These are phyloP conservation scores for Parascotia fuliginaria DNA, from an alignment of 2,888 invertebrate genomes.

Conservation along the genomic window DNA sequence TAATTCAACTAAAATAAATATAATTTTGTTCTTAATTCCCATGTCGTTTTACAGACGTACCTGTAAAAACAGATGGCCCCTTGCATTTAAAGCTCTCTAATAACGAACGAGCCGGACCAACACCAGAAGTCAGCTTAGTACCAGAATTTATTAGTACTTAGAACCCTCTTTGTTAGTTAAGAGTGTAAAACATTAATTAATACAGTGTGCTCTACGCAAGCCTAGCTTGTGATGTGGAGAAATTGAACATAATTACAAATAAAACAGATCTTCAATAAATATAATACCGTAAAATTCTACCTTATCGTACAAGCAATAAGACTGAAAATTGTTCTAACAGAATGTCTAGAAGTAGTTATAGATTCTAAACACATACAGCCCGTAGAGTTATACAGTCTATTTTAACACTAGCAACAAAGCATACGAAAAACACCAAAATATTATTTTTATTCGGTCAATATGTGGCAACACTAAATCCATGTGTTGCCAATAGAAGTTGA, in stretches of 20 bases:
- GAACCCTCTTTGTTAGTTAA: conserved; percentile 60
- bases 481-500: too few relatives aligned
- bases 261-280: conserved; percentile 1
- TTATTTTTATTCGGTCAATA: too few relatives aligned
- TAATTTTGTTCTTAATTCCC: conserved; percentile 68
- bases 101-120: conserved; percentile 34
- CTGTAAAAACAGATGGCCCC: conserved; percentile 73
- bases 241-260: conserved; percentile 38
- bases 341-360: background rate
- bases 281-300: background rate
- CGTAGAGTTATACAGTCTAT: conserved; percentile 1
- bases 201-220: conserved; percentile 50
- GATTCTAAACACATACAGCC: conserved; percentile 5
- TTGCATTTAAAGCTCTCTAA: conserved; percentile 46
- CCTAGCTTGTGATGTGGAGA: conserved; percentile 43
- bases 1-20: conserved; percentile 54
- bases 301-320: background rate
- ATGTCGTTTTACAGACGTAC: conserved; percentile 75
- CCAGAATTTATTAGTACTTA: conserved; percentile 35
- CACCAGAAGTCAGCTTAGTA: conserved; percentile 36
- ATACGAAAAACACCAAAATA: background rate
- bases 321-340: background rate
- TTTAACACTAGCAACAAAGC: background rate
- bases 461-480: too few relatives aligned
- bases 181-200: conserved; percentile 45